Conservation (phyloP, 2,797 vertebrate species). For the Neosalanx taihuensis region DNA sequence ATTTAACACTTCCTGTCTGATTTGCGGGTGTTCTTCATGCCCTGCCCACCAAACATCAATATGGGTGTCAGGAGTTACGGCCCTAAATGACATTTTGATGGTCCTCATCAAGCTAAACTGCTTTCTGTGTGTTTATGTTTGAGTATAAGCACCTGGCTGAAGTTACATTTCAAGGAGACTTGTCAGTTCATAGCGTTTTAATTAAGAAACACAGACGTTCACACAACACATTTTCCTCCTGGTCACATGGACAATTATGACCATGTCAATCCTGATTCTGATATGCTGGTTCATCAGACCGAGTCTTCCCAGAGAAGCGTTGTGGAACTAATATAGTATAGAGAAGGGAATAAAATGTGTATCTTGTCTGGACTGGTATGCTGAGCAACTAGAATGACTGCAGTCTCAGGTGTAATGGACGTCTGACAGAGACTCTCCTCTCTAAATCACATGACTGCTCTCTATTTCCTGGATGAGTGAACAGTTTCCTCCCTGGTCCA, state of each 20-base stretch:
- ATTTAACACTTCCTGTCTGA: constrained; percentile 62
- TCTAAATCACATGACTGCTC: constrained; percentile 20
- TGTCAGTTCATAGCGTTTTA: constrained; percentile 31
- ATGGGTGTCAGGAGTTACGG: constrained; percentile 51
- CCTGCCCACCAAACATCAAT: constrained; percentile 61
- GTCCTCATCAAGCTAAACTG: constrained; percentile 42
- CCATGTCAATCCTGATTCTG: not conserved
- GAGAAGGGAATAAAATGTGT: not conserved
- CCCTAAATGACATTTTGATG: constrained; percentile 52
- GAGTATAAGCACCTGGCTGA: constrained; percentile 6
- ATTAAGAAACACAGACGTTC: constrained; percentile 23
- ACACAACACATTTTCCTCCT: not conserved
- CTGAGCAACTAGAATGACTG: constrained; percentile 8
- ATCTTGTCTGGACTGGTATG: not conserved
- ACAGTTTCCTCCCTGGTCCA: constrained; percentile 10
- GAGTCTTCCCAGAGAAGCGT: constrained; percentile 13
- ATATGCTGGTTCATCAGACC: not conserved
- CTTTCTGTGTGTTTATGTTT: not conserved
- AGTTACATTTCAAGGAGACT: constrained; percentile 60
- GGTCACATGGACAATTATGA: not conserved
- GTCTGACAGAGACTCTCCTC: constrained; percentile 6
- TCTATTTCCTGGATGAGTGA: constrained; percentile 15
- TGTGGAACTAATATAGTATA: constrained; percentile 21
- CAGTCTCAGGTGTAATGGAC: constrained; percentile 15
- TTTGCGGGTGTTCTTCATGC: constrained; percentile 64